Evolutionary conservation across 1,140 invertebrate genomes (phyloP).

Genomic region (Myzus persicae): DNA sequence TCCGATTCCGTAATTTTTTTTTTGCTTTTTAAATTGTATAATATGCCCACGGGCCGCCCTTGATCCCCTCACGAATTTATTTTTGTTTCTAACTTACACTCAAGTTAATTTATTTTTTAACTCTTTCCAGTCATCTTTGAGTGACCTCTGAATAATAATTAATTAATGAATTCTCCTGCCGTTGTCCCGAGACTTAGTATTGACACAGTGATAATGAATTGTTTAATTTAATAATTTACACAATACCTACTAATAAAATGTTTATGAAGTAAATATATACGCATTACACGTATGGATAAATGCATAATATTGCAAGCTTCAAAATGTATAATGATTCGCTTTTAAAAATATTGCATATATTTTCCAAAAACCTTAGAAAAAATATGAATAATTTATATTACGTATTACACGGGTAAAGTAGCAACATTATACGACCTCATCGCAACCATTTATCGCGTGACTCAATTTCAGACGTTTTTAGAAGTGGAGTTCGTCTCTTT

Average conservation of each 20-base stretch:
- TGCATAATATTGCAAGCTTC: neutral
- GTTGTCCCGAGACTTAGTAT: neutral
- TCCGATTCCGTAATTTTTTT: neutral
- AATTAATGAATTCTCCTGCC: neutral
- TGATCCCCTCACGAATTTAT: neutral
- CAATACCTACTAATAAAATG: neutral
- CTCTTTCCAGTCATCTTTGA: neutral
- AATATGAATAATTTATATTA: neutral
- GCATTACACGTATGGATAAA: neutral
- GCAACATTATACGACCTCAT: neutral
- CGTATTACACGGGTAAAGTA: neutral
- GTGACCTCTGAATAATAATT: neutral
- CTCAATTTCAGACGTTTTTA: neutral
- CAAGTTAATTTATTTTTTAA: neutral
- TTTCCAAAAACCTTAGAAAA: neutral
- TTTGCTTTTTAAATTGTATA: neutral
- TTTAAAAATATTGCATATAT: neutral
- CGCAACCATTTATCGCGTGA: neutral
- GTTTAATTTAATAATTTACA: conserved; percentile 2
- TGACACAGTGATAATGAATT: neutral
- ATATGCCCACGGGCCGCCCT: no score
- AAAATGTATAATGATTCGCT: neutral
- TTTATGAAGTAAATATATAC: neutral
- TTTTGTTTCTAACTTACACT: neutral
- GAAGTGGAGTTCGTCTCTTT: neutral